Percentiles rank a stretch among this genome's conserved stretches.
These are phyloP conservation scores for Catocala nupta DNA, from an alignment of 2,888 invertebrate genomes.

Conservation along the genomic window DNA sequence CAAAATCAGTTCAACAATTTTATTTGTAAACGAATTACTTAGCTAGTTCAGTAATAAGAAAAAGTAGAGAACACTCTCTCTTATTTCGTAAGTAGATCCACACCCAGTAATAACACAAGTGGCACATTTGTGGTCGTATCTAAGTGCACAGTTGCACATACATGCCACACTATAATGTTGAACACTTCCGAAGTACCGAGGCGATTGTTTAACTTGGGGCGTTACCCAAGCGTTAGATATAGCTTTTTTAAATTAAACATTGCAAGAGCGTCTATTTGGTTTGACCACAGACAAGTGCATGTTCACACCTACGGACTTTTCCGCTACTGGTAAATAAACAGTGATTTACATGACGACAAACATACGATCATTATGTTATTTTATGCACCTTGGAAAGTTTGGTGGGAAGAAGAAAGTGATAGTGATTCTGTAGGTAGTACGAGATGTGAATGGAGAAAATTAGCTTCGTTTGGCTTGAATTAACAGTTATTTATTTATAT, in stretches of 20 bases:
- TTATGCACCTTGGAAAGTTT: slow-evolving; percentile 39
- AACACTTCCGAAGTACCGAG: slow-evolving; percentile 5
- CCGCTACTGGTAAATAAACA: slow-evolving; percentile 54
- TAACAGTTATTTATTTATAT: too few relatives aligned
- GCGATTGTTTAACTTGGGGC: slow-evolving; percentile 41
- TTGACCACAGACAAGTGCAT: slow-evolving; percentile 45
- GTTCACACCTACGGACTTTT: slow-evolving; percentile 60
- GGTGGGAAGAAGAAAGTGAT: slow-evolving; percentile 28
- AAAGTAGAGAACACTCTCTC: too few relatives aligned
- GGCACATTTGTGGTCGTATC: too few relatives aligned
- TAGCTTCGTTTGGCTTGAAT: too few relatives aligned
- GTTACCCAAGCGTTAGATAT: slow-evolving; percentile 47
- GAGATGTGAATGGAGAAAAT: too few relatives aligned
- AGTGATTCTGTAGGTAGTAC: slow-evolving; percentile 16
- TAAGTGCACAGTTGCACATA: too few relatives aligned
- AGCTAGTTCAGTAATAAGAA: too few relatives aligned
- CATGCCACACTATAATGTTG: neutral
- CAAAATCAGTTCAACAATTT: too few relatives aligned
- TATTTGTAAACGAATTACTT: too few relatives aligned
- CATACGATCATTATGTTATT: slow-evolving; percentile 48
- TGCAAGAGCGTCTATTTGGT: slow-evolving; percentile 59
- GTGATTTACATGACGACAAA: slow-evolving; percentile 55
- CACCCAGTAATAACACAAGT: too few relatives aligned
- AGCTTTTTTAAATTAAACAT: slow-evolving; percentile 60
- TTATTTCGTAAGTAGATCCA: too few relatives aligned